A percentile compares a stretch with the other conserved stretches of the same genome.
Conservation (phyloP, 2,888 invertebrate species). For the Hydrotaea diabolus region DNA sequence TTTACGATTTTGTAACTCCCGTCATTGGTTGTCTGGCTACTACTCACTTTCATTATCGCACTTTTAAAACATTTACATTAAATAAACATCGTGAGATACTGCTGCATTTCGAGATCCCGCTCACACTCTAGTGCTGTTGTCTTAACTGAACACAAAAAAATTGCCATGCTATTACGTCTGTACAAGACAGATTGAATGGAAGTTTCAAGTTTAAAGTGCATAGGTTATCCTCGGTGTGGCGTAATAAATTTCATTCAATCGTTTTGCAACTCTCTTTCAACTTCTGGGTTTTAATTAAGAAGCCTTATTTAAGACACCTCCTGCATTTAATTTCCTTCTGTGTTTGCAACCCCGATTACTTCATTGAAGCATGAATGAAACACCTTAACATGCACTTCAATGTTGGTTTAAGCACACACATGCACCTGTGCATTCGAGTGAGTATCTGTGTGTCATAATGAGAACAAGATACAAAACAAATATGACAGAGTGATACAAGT, state of each 20-base stretch:
- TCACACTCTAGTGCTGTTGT: no score
- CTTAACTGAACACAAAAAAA: no score
- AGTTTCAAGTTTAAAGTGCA: constrained; percentile 62
- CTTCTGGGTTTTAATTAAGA: constrained; percentile 18
- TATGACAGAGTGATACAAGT: background rate
- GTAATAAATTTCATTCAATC: background rate
- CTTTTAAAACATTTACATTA: no score
- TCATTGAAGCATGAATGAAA: background rate
- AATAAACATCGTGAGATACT: no score
- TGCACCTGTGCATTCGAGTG: constrained; percentile 1
- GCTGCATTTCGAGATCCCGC: no score
- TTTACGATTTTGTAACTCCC: no score
- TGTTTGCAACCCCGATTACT: background rate
- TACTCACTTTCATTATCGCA: no score
- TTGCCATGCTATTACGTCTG: no score
- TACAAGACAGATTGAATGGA: background rate
- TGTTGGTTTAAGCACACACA: background rate
- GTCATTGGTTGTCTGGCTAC: no score
- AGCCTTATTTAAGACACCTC: constrained; percentile 43
- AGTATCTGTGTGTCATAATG: background rate
- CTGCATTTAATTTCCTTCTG: constrained; percentile 33
- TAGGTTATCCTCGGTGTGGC: constrained; percentile 26
- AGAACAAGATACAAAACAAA: constrained; percentile 18
- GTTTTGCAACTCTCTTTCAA: background rate
- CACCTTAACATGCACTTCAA: background rate